Evolutionary conservation across 1,140 invertebrate species (phyloP).

Genomic region (Heliothis subflexa): DNA sequence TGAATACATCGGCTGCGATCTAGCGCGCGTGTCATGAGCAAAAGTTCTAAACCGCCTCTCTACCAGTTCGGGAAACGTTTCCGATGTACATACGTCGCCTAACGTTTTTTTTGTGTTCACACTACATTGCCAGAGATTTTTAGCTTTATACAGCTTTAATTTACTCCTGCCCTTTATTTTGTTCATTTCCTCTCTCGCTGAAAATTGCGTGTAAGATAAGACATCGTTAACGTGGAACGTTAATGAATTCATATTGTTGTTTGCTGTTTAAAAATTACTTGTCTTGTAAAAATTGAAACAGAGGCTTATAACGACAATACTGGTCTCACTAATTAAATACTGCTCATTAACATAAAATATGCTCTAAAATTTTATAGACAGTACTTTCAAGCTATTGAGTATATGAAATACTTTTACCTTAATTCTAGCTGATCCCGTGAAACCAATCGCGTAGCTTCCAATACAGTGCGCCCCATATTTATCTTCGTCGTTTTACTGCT

Average conservation of each 20-base stretch:
- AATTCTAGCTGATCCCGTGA: not conserved
- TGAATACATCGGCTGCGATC: slow-evolving; percentile 16
- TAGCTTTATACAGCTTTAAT: not conserved
- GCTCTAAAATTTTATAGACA: too few species aligned
- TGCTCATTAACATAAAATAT: too few species aligned
- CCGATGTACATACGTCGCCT: slow-evolving; percentile 63
- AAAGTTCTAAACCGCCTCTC: slow-evolving; percentile 62
- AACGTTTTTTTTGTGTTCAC: slow-evolving; percentile 52
- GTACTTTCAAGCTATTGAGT: too few species aligned
- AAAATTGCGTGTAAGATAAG: not conserved
- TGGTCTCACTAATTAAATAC: too few species aligned
- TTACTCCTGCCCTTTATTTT: not conserved
- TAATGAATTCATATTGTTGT: too few species aligned
- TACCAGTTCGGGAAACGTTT: slow-evolving; percentile 66
- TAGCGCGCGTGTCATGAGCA: slow-evolving; percentile 58
- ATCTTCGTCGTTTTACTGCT: slow-evolving; percentile 41
- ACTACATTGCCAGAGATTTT: not conserved
- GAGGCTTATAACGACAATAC: too few species aligned
- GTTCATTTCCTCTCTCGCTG: not conserved
- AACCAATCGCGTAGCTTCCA: slow-evolving; percentile 11
- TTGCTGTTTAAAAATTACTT: too few species aligned
- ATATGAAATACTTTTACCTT: too few species aligned
- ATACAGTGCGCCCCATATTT: slow-evolving; percentile 9
- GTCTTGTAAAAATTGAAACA: too few species aligned
- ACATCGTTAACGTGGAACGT: too few species aligned